phyloP scores from a whole-genome alignment of 35 echinoderm and acorn worm species.

The Amphiura filiformis region DNA sequence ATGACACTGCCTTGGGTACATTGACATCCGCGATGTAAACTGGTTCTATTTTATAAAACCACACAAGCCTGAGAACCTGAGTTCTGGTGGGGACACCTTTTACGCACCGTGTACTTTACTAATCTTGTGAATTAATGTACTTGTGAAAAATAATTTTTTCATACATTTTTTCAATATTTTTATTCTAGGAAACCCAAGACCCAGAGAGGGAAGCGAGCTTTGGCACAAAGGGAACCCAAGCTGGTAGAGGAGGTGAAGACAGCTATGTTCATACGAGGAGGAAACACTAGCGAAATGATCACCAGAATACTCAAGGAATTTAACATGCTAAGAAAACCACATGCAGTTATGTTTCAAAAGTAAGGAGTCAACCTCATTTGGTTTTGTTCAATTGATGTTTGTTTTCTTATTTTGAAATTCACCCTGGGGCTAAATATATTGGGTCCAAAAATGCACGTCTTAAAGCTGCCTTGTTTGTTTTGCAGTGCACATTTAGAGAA shows the following conservation, averaged over 20 bases:
- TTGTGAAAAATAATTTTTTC: too few species aligned
- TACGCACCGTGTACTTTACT: too few species aligned
- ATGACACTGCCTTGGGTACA: too few species aligned
- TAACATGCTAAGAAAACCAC: slow-evolving; percentile 58
- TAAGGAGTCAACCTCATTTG: background rate
- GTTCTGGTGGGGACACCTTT: too few species aligned
- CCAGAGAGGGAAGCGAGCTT: slow-evolving; percentile 62
- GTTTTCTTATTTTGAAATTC: background rate
- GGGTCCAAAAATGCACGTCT: background rate
- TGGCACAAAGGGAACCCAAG: slow-evolving; percentile 63
- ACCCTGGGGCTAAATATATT: background rate
- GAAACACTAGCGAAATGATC: slow-evolving; percentile 60
- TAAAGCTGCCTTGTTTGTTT: background rate
- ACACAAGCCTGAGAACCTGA: too few species aligned
- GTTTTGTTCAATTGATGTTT: background rate
- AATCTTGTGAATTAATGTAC: too few species aligned
- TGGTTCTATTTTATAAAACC: too few species aligned
- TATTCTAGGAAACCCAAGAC: slow-evolving; percentile 70
- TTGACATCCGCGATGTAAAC: too few species aligned
- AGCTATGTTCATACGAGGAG: slow-evolving; percentile 64
- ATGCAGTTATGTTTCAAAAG: slow-evolving; percentile 64
- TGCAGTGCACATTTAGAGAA: too few species aligned
- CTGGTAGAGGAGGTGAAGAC: slow-evolving; percentile 67
- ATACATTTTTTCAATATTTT: too few species aligned
- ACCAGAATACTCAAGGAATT: slow-evolving; percentile 62